phyloP scores from a whole-genome alignment of 2,113 vertebrate species.

The Pelobates fuscus region DNA sequence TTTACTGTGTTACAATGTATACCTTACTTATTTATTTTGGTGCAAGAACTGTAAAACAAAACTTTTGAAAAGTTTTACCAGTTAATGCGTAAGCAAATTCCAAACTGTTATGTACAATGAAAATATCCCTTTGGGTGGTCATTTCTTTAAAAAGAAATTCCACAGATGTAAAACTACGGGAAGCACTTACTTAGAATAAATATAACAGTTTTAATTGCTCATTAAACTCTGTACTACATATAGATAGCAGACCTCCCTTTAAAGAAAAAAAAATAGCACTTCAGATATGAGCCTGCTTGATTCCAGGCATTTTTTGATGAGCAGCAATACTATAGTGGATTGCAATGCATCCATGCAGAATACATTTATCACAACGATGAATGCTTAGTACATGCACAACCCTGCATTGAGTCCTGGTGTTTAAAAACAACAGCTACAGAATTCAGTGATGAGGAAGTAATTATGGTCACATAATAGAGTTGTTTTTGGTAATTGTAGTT shows the following conservation, averaged over 20 bases:
- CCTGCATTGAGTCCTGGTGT: no score
- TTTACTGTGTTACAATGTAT: no score
- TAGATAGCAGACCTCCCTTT: neutral
- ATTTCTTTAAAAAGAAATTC: neutral
- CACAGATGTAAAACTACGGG: neutral
- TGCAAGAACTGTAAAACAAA: no score
- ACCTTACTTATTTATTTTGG: no score
- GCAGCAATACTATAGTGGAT: neutral
- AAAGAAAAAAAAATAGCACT: neutral
- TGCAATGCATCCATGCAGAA: neutral
- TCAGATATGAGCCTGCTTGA: neutral
- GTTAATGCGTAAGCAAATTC: neutral
- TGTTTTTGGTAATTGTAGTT: no score
- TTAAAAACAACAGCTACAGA: no score
- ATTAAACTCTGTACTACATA: neutral
- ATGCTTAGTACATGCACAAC: no score
- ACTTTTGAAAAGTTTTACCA: neutral
- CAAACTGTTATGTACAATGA: neutral
- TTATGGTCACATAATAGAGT: no score
- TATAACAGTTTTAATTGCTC: constrained; percentile 3
- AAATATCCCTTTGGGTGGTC: neutral
- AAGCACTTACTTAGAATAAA: constrained; percentile 1
- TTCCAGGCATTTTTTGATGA: neutral
- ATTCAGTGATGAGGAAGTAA: no score
- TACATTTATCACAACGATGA: no score